Base-by-base conservation (phyloP, 2,888 invertebrate species). In the Lithophane semibrunnea region DNA sequence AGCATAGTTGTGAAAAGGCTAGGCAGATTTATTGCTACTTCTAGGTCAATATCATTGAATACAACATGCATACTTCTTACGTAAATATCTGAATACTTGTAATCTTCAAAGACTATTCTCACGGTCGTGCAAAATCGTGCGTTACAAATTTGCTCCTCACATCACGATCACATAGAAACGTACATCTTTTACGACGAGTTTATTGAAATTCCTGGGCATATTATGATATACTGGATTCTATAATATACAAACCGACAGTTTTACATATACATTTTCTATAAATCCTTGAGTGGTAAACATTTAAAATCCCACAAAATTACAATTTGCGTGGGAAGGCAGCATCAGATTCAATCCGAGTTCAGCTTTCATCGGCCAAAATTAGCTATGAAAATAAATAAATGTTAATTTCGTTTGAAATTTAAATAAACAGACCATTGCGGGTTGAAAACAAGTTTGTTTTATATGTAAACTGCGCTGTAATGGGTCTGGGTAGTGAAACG, bases 351-450 rank as follows among this genome's bases (percentile, higher is more conserved):
- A 75, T 78, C 56, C 18, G 2, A 82, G 54, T 16, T 47, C 58
- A 16, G 78, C 64, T 76, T 82, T 75, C 82, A 52, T 75, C 42
- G 63, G 49, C 79, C 63, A 76, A 72, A 84, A 84, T 83, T 84
- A 86, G 83, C 73, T 61, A 76, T 73, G 76, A 81, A 83, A 83
- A 83, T 85, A 83, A 83, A 82, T 73, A 85, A 75, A 83, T 73
- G 86, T 70, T 73, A 63, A 82, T 83, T 84, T 78, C 52, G 86
- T 78, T 78, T 61, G 75, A 73, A 85, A 78, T 86, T 82, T 73
- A 84, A 84, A 84, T 86, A 84, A 75, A 84, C 79, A 75, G 12
- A 63, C 52, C 60, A 58, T 81, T 77, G 44, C 5, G 56, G 77
- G 56, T 79, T 83, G 44, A 52, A 66, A 69, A 67, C 73, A 82